These are phyloP conservation scores for Rhodeus uyekii DNA, from an alignment of 2,797 vertebrate species.

Conservation along the genomic window DNA sequence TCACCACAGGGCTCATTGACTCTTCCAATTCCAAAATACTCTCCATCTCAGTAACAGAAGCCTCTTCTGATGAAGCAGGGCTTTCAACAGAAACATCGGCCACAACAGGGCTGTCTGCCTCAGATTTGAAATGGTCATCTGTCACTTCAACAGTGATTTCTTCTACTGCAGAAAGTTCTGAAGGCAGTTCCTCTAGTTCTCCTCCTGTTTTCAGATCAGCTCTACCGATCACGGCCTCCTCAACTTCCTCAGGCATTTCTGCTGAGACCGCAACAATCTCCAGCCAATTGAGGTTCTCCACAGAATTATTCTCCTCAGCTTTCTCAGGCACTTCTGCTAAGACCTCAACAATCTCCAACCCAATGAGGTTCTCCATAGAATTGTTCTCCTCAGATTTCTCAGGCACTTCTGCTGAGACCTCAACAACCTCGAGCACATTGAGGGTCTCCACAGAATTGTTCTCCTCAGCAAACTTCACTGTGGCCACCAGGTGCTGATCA, in stretches of 20 bases:
- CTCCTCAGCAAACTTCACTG: conserved; percentile 54
- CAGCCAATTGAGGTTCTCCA: too few relatives aligned
- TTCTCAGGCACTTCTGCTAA: too few relatives aligned
- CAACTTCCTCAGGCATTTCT: too few relatives aligned
- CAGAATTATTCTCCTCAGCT: too few relatives aligned
- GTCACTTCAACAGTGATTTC: background rate
- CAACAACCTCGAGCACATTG: conserved; percentile 9
- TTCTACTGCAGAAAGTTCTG: background rate
- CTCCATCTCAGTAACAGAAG: background rate
- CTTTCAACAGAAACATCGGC: background rate
- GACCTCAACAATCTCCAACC: too few relatives aligned
- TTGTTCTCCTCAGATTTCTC: background rate
- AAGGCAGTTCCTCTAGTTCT: background rate
- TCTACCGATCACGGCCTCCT: background rate
- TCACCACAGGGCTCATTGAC: background rate
- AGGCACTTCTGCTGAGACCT: background rate
- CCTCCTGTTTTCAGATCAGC: background rate
- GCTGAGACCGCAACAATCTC: too few relatives aligned
- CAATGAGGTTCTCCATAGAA: too few relatives aligned
- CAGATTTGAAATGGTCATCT: background rate
- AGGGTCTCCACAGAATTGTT: conserved; percentile 1
- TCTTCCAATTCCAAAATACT: background rate
- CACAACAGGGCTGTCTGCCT: background rate
- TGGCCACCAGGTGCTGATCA: conserved; percentile 50
- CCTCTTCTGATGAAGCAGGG: background rate